A percentile compares a stretch with the other conserved stretches of the same genome.
phyloP scores from a whole-genome alignment of 2,797 vertebrate species.

The Platalea minor region DNA sequence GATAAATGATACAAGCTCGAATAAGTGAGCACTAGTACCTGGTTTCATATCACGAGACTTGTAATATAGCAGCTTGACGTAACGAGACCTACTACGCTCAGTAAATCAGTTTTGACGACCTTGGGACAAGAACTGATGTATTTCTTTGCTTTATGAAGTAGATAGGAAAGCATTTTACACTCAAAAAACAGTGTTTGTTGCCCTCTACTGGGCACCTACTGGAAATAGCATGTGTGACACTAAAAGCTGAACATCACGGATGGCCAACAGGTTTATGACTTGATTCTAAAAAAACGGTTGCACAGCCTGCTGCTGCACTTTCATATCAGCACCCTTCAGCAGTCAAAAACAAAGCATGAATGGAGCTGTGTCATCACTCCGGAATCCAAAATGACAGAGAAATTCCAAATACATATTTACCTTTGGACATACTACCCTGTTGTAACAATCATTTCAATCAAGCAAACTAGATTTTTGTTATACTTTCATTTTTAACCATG shows the following conservation, averaged over 20 bases:
- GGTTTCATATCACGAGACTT: neutral
- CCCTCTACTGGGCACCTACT: neutral
- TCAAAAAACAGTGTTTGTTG: neutral
- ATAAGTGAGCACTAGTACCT: neutral
- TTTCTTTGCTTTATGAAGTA: neutral
- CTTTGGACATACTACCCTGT: neutral
- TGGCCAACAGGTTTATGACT: neutral
- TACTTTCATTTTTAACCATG: neutral
- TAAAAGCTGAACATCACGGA: neutral
- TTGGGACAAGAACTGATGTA: neutral
- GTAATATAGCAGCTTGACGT: neutral
- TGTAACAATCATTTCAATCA: neutral
- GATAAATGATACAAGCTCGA: neutral
- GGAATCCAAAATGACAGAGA: neutral
- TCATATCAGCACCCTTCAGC: neutral
- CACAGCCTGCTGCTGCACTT: neutral
- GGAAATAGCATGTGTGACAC: neutral
- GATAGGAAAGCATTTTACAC: neutral
- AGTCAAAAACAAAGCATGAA: neutral
- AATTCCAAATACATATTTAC: neutral
- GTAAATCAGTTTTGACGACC: neutral
- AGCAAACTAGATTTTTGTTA: neutral
- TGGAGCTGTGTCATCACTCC: fast-evolving
- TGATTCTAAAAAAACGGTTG: neutral
- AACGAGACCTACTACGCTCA: neutral